phyloP scores from a whole-genome alignment of 2,797 vertebrate species.

The Tapera naevia region DNA sequence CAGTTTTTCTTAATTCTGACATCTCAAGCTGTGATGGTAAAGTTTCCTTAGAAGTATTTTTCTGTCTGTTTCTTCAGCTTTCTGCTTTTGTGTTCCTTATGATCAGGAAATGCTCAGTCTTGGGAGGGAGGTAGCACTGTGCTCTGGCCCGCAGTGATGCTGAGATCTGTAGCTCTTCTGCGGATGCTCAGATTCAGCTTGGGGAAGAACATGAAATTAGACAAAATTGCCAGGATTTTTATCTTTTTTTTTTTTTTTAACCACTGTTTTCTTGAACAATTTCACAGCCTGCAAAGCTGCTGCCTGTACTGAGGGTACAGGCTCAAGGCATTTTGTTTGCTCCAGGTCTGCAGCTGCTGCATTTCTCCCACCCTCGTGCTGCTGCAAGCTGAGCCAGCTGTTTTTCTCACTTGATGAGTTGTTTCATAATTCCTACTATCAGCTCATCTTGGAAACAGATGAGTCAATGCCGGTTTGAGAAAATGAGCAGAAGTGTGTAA shows the following conservation, averaged over 20 bases:
- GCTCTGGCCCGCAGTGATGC: not conserved
- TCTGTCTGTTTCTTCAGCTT: not conserved
- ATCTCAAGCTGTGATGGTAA: not conserved
- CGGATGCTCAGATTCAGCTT: not conserved
- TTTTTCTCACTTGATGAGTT: not conserved
- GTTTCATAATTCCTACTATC: not conserved
- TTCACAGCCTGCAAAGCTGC: not conserved
- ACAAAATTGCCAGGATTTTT: not conserved
- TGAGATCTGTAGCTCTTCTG: not conserved
- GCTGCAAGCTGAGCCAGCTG: not conserved
- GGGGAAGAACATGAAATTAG: not conserved
- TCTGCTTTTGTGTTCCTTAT: not conserved
- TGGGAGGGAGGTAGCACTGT: not conserved
- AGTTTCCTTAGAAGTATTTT: rapidly evolving
- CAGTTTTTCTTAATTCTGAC: not conserved
- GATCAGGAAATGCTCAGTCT: not conserved
- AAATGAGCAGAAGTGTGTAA: not conserved
- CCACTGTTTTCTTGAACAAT: not conserved
- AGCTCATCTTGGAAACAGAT: not conserved
- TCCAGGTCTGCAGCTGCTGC: not conserved
- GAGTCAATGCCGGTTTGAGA: not conserved
- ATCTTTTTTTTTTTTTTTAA: not conserved
- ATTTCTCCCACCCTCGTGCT: not conserved
- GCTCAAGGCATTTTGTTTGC: not conserved
- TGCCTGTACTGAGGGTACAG: not conserved